A percentile compares a stretch with the other conserved stretches of the same genome.
Evolutionary conservation across 92 coral and sea anemone genomes (phyloP).

Genomic region (Zoanthus sansibaricus): DNA sequence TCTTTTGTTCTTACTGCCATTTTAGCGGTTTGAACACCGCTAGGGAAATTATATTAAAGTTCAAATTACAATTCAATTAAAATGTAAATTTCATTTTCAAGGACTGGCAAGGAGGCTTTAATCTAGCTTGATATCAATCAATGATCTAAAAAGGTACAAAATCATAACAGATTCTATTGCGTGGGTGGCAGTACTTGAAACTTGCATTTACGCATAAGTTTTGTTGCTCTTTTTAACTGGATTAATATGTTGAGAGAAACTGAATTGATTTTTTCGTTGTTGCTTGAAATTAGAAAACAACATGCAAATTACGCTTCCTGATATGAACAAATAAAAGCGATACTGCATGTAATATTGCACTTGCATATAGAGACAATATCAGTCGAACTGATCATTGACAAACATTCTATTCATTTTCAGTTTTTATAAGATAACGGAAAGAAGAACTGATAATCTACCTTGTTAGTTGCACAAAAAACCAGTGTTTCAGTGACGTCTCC

Average conservation of each 20-base stretch:
- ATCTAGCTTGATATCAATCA: neutral
- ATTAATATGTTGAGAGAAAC: no score
- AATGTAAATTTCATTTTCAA: neutral
- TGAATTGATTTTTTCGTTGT: no score
- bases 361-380: no score
- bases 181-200: no score
- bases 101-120: neutral
- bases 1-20: neutral
- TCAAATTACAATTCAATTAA: neutral
- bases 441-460: neutral
- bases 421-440: neutral
- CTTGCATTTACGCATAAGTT: no score
- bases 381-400: neutral
- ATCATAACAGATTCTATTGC: neutral
- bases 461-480: constrained; percentile 31
- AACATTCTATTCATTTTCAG: neutral
- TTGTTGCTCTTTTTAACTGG: no score
- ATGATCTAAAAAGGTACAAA: neutral
- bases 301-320: neutral
- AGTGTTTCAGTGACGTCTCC: constrained; percentile 26
- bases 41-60: neutral
- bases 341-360: no score
- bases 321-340: neutral
- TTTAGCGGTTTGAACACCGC: neutral
- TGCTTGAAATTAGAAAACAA: no score